Evolutionary conservation across 2,797 vertebrate genomes (phyloP), one percentile per base, ranked within the genome.

Genomic region (Pristis pectinata): DNA sequence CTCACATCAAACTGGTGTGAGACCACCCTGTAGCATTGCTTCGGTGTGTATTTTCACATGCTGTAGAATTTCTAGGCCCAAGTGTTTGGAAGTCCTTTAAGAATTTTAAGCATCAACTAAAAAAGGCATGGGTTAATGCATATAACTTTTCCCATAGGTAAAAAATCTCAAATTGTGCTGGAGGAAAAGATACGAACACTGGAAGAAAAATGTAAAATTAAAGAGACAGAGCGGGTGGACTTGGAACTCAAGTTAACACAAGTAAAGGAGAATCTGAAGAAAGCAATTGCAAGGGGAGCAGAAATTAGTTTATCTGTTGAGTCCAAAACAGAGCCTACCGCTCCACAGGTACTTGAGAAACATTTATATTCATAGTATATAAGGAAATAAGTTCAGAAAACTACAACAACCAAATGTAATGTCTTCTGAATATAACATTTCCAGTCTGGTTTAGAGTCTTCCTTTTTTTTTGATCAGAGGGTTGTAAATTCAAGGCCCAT

Each of bases 251-350:
- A 96, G 95, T 97, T 99, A 94, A 98, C 98, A 0, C 98, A 98
- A 94, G 99, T 99, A 95, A 99, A 99, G 96, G 98, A 99, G 95
- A 98, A 97, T 95, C 97, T 99, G 95, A 99, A 98, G 96, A 99
- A 98, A 95, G 99, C 98, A 0, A 95, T 99, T 97, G 98, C 99
- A 0, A 98, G 98, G 95, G 98, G 98, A 79, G 98, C 97, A 0
- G 97, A 98, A 3, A 96, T 98, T 95, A 98, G 97, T 61, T 97
- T 98, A 1, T 96, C 98, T 0, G 94, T 97, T 64, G 97, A 97
- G 93, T 79, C 95, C 79, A 98, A 97, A 95, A 96, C 96, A 44
- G 97, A 97, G 74, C 96, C 95, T 22, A 30, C 70, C 74, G 41
- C 44, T 44, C 64, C 59, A 41, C 92, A 94, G 92, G 92, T 94